Percentiles rank a stretch among this genome's conserved stretches.
phyloP scores from a whole-genome alignment of 2,113 vertebrate species.

The Rousettus leschenaultii region DNA sequence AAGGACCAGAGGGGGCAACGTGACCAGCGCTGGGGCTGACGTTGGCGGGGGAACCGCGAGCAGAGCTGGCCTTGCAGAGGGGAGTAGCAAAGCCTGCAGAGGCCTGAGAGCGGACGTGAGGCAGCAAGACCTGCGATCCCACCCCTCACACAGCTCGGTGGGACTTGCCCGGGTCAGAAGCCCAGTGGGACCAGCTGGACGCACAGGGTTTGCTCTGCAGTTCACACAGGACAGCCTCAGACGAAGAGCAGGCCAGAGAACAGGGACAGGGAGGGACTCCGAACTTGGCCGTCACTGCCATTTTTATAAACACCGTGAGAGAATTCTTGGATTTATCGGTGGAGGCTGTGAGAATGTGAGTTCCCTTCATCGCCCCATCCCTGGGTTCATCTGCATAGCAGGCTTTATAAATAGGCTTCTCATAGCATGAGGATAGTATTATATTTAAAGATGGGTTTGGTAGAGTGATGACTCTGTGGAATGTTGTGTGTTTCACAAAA shows the following conservation, averaged over 20 bases:
- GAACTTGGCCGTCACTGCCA: no score
- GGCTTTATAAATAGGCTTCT: not conserved
- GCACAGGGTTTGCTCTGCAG: not conserved
- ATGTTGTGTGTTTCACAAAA: not conserved
- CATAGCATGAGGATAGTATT: not conserved
- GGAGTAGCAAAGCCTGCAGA: not conserved
- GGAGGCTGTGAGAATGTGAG: not conserved
- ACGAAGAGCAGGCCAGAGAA: not conserved
- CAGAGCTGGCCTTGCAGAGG: no score
- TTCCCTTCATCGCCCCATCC: not conserved
- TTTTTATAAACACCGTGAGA: accelerated
- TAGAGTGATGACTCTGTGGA: not conserved
- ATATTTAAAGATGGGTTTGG: not conserved
- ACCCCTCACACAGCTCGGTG: accelerated
- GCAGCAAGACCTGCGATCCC: accelerated
- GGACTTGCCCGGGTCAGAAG: not conserved
- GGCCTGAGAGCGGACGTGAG: not conserved
- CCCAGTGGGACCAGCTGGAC: no score
- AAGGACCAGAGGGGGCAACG: no score
- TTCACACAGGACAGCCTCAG: not conserved
- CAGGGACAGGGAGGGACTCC: not conserved
- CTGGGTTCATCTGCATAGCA: not conserved
- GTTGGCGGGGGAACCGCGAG: no score
- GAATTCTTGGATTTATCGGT: not conserved
- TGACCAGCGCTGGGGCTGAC: accelerated